Base-by-base conservation (phyloP, 2,113 vertebrate species). In the Emydura subglobosa region DNA sequence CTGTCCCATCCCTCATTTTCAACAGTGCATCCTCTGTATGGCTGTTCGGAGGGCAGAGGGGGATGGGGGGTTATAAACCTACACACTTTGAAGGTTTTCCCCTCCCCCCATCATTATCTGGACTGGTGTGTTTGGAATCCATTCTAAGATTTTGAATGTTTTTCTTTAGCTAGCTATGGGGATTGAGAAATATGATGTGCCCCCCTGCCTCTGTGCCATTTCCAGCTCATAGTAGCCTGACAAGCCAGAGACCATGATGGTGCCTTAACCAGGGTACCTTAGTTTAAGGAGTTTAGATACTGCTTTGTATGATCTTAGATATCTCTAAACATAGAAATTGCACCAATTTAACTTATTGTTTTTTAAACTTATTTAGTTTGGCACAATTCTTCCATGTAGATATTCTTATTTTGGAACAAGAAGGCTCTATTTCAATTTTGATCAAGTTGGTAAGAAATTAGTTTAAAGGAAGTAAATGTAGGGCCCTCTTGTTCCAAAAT, bases 251-350 rank as follows among this genome's bases (percentile, higher is more conserved):
- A 47, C 12, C 7, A 27, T 7, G 42, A 27, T 24, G 3, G 74
- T 44, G 22, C 47, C 25, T 78, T 47, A 78, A 42, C 74, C 11
- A 78, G 24, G 42, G 47, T 44, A 27, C 24, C 24, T 76, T 76
- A 34, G 7, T 81, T 82, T 92, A 84, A 47, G 79, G 51, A 72
- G 5, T 44, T 91, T 53, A 3, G 5, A 0, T 72, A 9, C 84
- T 0, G 0, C 7, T 3, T 88, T 31, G 42, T 39, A 11, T 61
- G 2, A 0, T 0, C 10, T 2, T 2, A n/a, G 39, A 68, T 68
- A 68, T n/a, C 34, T 81, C 25, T 22, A 76, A 44, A 51, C 4
- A 27, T 3, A 19, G 3, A 80, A 78, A 4, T 88, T 95, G 12
- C 16, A 16, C 39, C 25, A 10, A 5, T 82, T 27, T 25, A 25